A percentile compares a stretch with the other conserved stretches of the same genome.
Conservation (phyloP, 2,113 vertebrate species). For the Silurus meridionalis region DNA sequence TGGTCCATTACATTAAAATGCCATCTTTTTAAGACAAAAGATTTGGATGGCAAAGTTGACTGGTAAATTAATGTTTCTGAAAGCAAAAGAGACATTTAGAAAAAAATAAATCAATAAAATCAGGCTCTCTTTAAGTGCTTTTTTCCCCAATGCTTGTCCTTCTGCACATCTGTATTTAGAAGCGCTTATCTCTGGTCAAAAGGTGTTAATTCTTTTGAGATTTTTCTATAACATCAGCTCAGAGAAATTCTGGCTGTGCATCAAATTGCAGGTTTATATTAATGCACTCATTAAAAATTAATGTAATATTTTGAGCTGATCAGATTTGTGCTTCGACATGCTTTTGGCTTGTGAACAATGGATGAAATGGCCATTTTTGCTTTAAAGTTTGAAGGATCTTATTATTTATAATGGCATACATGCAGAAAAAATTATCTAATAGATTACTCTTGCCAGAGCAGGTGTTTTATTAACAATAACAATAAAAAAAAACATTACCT, state of each 20-base stretch:
- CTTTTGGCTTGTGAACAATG: slow-evolving; percentile 6
- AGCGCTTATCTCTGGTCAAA: neutral
- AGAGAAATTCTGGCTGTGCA: neutral
- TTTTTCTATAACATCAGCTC: neutral
- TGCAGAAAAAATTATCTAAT: neutral
- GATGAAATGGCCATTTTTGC: neutral
- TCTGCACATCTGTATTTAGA: neutral
- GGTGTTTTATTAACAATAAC: slow-evolving; percentile 1
- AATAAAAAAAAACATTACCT: neutral
- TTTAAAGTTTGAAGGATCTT: neutral
- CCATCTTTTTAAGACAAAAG: neutral
- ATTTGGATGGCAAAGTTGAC: neutral
- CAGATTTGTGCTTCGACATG: slow-evolving; percentile 13
- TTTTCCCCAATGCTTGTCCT: neutral
- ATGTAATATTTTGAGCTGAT: neutral
- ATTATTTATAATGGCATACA: neutral
- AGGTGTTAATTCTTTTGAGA: neutral
- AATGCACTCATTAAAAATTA: neutral
- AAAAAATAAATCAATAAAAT: too few relatives aligned
- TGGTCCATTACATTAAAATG: slow-evolving; percentile 2
- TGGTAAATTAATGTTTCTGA: neutral
- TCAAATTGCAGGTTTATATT: neutral
- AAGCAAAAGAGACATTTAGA: neutral
- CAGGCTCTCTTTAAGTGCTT: neutral
- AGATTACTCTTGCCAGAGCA: neutral